Evolutionary conservation across 2,113 vertebrate species (phyloP).

Genomic region (Pyxicephalus adspersus): DNA sequence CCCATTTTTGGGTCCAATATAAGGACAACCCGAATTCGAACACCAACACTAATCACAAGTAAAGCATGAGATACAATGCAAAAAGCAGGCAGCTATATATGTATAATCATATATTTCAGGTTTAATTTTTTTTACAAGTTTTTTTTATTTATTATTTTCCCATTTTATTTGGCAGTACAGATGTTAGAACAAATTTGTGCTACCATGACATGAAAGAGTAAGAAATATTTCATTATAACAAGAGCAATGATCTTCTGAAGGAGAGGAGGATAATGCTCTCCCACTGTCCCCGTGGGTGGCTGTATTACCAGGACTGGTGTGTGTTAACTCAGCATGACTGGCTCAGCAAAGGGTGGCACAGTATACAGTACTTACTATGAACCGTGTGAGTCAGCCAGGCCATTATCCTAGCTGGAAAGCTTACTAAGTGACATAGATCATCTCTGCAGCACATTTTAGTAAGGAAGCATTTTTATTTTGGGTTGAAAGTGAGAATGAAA

Average conservation of each 20-base stretch:
- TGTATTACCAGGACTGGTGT: slow-evolving; percentile 24
- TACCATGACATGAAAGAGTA: slow-evolving; percentile 3
- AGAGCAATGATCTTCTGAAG: slow-evolving; percentile 21
- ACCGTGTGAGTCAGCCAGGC: slow-evolving; percentile 12
- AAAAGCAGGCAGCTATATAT: too few species aligned
- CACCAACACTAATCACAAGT: too few species aligned
- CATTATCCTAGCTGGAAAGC: slow-evolving; percentile 44
- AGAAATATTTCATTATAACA: slow-evolving; percentile 6
- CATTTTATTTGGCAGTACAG: background rate
- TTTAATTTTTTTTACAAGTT: too few species aligned
- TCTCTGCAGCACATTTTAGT: slow-evolving; percentile 22
- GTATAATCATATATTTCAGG: too few species aligned
- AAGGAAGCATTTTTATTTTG: slow-evolving; percentile 17
- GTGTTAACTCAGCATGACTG: slow-evolving; percentile 34
- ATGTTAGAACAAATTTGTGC: background rate
- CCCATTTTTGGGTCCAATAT: too few species aligned
- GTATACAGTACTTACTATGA: background rate
- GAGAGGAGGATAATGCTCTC: background rate
- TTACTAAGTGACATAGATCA: slow-evolving; percentile 11
- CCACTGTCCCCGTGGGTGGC: background rate
- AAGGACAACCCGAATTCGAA: too few species aligned
- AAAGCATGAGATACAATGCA: too few species aligned
- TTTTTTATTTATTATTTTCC: too few species aligned
- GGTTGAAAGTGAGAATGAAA: background rate
- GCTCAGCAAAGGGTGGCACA: slow-evolving; percentile 8